phyloP scores from a whole-genome alignment of 2,888 invertebrate species.

The Agrotis segetum region DNA sequence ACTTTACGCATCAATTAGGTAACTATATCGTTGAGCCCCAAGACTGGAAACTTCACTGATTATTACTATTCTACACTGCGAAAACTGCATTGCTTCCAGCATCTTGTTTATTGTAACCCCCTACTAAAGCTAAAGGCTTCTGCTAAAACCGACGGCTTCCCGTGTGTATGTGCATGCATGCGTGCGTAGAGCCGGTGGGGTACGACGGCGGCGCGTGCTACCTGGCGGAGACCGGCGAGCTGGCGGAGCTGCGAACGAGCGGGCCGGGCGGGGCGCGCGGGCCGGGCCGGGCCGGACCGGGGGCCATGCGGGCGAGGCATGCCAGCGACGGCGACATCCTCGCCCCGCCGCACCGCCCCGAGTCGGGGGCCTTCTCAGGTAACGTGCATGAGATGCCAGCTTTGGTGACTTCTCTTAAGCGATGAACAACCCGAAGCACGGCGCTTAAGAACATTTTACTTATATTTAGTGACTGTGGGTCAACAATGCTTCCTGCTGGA shows the following conservation, averaged over 20 bases:
- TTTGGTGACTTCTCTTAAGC: background rate
- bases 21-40: no score
- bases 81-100: conserved; percentile 29
- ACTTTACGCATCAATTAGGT: no score
- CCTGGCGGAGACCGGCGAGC: conserved; percentile 69
- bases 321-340: conserved; percentile 87
- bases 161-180: conserved; percentile 43
- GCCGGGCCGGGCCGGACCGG: conserved; percentile 25
- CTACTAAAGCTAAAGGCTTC: conserved; percentile 14
- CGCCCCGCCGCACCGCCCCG: conserved; percentile 80
- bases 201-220: conserved; percentile 82
- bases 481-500: no score
- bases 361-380: conserved; percentile 88
- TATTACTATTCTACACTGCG: no score
- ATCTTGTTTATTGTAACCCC: background rate
- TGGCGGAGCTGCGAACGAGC: conserved; percentile 50
- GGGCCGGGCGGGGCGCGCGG: conserved; percentile 31
- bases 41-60: no score
- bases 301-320: conserved; percentile 74
- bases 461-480: no score
- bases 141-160: conserved; percentile 34
- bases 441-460: no score
- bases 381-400: background rate
- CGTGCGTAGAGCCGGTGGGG: conserved; percentile 78
- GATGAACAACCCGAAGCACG: background rate